phyloP scores from a whole-genome alignment of 2,113 vertebrate genomes.

The Bubo scandiacus region DNA sequence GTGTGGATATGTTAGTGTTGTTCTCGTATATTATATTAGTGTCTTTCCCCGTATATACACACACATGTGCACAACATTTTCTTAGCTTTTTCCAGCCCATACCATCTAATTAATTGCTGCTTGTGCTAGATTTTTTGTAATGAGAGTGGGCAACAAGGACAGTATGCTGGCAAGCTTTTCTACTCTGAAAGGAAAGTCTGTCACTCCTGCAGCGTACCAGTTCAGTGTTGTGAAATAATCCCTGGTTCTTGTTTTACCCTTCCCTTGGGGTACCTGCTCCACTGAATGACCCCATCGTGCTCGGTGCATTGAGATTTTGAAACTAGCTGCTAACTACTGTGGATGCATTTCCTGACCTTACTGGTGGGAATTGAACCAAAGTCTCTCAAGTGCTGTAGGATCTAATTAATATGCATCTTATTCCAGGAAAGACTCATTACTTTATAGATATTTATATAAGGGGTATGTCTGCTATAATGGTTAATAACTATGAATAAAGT shows the following conservation, averaged over 20 bases:
- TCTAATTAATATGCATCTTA: conserved; percentile 82
- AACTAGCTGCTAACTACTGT: conserved; percentile 76
- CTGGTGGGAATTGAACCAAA: conserved; percentile 78
- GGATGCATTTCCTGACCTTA: conserved; percentile 78
- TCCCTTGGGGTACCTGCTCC: conserved; percentile 72
- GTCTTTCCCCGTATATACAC: rapidly evolving
- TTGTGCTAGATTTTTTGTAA: conserved; percentile 23
- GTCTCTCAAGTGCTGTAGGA: conserved; percentile 77
- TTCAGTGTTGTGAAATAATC: conserved; percentile 65
- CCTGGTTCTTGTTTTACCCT: conserved; percentile 66
- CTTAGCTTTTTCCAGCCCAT: conserved; percentile 36
- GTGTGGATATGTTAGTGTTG: background rate
- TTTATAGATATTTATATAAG: conserved; percentile 75
- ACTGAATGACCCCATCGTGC: conserved; percentile 70
- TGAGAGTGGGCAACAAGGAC: conserved; percentile 44
- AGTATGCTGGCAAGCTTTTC: conserved; percentile 20
- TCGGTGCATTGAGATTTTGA: conserved; percentile 73
- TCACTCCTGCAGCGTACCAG: conserved; percentile 52
- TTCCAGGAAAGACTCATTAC: conserved; percentile 78
- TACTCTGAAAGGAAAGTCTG: conserved; percentile 41
- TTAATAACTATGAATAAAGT: conserved; percentile 69
- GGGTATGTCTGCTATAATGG: conserved; percentile 59
- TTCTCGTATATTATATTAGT: background rate
- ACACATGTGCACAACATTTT: background rate
- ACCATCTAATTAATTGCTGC: conserved; percentile 57